Evolutionary conservation across 2,888 invertebrate species (phyloP), one percentile per base, ranked within the genome.

Genomic region (Ennomos quercinarius): DNA sequence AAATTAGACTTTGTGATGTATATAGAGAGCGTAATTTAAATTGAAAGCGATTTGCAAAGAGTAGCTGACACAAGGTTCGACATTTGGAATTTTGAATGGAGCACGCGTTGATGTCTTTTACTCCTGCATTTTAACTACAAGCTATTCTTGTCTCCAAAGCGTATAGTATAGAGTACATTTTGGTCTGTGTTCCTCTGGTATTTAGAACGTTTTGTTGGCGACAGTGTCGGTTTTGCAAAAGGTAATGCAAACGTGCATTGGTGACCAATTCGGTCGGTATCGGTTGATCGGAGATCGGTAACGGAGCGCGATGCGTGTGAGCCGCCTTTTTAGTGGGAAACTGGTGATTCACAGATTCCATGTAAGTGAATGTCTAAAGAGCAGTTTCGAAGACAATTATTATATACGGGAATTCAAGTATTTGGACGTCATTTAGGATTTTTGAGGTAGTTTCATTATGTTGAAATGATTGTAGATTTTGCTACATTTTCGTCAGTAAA

Each of bases 291-390:
- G 51, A 71, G 80, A 87, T 86, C 76, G 72, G 62, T 86, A 86
- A 87, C 87, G 86, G 87, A 72, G 76, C 68, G 61, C 61, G 72
- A 70, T 77, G 76, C 78, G 77, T 79, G 83, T 77, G 78, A 77
- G 74, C 52, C 46, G 76, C 71, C 66, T 79, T 73, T 76, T 70
- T 61, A 64, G 60, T 73, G 68, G 66, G 72, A 68, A 74, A 67
- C 72, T 50, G 51, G 63, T 70, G 71, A 72, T 61, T 72, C 69
- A 65, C 51, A 45, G 62, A 55, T 55, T 63, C 38, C 45, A 49
- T 35, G 40, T 12, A 61, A 61, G 47, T 41, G 12, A 39, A 48
- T 49, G 53, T 53, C 44, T 53, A 44, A 59, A 17, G 11, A 17
- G 27, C 27, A 27, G 27, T 27, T 27, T 27, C 27, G 27, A 27